A percentile compares a stretch with the other conserved stretches of the same genome.
These are phyloP conservation scores for Caradrina kadenii DNA, from an alignment of 2,888 invertebrate genomes.

Conservation along the genomic window DNA sequence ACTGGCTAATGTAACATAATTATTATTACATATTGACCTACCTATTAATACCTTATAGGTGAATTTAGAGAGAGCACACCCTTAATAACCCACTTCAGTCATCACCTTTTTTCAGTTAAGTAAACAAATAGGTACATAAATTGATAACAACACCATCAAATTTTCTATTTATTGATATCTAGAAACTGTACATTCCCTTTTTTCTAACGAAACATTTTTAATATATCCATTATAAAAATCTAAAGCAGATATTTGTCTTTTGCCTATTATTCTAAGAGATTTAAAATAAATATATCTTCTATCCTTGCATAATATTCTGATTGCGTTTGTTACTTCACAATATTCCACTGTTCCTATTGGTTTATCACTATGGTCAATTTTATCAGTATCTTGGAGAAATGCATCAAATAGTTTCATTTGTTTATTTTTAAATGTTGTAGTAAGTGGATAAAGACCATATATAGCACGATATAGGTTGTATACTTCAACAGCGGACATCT, in stretches of 20 bases:
- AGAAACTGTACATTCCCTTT: conserved; percentile 78
- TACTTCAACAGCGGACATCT: conserved; percentile 91
- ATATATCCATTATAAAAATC: conserved; percentile 97
- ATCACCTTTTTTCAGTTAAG: background rate
- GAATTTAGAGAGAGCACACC: background rate
- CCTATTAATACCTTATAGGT: too few species aligned
- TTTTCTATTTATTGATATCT: conserved; percentile 70
- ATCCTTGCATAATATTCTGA: conserved; percentile 93
- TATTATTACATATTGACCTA: background rate
- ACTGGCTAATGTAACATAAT: background rate
- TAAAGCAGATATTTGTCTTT: conserved; percentile 93
- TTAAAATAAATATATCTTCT: conserved; percentile 92
- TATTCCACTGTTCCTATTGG: conserved; percentile 91
- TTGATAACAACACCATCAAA: conserved; percentile 33
- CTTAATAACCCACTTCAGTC: too few species aligned
- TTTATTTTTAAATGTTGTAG: conserved; percentile 91
- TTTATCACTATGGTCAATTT: conserved; percentile 65
- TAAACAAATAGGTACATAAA: conserved; percentile 1
- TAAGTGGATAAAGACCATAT: conserved; percentile 91
- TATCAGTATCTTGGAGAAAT: conserved; percentile 73
- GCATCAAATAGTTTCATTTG: conserved; percentile 92
- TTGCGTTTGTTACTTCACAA: conserved; percentile 88
- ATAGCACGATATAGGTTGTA: conserved; percentile 94
- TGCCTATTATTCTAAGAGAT: conserved; percentile 92
- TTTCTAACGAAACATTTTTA: conserved; percentile 86